These are phyloP conservation scores for Apodemia hepburni DNA, from an alignment of 2,888 invertebrate species.

Conservation along the genomic window DNA sequence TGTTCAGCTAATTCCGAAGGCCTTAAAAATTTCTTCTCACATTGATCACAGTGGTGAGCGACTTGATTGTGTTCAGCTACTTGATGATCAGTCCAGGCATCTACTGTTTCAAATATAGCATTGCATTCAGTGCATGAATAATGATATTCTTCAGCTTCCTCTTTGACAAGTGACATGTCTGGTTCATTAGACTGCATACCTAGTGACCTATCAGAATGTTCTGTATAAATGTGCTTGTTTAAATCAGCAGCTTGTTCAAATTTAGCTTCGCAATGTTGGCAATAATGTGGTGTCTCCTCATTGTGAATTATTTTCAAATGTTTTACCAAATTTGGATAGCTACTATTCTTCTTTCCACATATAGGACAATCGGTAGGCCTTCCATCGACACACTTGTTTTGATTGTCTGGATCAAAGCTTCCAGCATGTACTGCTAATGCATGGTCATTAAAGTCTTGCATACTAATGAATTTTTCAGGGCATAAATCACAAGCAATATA, in stretches of 20 bases:
- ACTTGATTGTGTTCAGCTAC: slow-evolving; percentile 76
- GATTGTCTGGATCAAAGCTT: slow-evolving; percentile 62
- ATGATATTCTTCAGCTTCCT: slow-evolving; percentile 74
- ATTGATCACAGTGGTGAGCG: slow-evolving; percentile 81
- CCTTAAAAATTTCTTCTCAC: slow-evolving; percentile 81
- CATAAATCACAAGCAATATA: slow-evolving; percentile 78
- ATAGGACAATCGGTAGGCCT: slow-evolving; percentile 75
- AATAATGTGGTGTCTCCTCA: slow-evolving; percentile 75
- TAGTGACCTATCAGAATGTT: slow-evolving; percentile 72
- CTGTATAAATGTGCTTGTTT: slow-evolving; percentile 80
- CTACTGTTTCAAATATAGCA: slow-evolving; percentile 76
- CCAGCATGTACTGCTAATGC: slow-evolving; percentile 68
- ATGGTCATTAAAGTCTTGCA: slow-evolving; percentile 74
- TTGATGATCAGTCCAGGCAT: slow-evolving; percentile 80
- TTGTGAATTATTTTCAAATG: slow-evolving; percentile 76
- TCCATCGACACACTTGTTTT: slow-evolving; percentile 66
- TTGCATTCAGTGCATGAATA: slow-evolving; percentile 82
- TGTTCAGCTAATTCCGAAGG: slow-evolving; percentile 83
- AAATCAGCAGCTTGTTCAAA: slow-evolving; percentile 77
- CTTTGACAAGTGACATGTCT: slow-evolving; percentile 70
- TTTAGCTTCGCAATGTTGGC: slow-evolving; percentile 80
- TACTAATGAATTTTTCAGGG: slow-evolving; percentile 59
- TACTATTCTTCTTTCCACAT: slow-evolving; percentile 77
- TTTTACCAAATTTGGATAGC: slow-evolving; percentile 78
- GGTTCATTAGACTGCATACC: slow-evolving; percentile 46